A percentile compares a stretch with the other conserved stretches of the same genome.
These are phyloP conservation scores for Sternarchorhynchus goeldii DNA, from an alignment of 2,797 vertebrate species.

Conservation along the genomic window DNA sequence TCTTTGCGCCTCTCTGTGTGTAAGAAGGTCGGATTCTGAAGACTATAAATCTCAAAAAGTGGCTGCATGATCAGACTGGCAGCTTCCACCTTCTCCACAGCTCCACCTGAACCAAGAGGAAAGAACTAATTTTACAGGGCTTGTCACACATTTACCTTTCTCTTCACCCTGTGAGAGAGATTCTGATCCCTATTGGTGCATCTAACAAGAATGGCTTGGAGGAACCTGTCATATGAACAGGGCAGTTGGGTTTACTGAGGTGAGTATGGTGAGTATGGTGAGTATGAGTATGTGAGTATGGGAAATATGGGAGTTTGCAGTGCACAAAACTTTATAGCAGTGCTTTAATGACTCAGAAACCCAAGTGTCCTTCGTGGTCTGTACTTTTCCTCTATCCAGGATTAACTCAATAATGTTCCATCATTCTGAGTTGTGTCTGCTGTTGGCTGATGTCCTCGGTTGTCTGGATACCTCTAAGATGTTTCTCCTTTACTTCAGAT, in stretches of 20 bases:
- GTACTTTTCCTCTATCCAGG: slow-evolving; percentile 54
- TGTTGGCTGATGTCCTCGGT: slow-evolving; percentile 51
- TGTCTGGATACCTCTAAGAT: slow-evolving; percentile 46
- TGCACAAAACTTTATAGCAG: slow-evolving; percentile 32
- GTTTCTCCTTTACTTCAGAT: slow-evolving; percentile 40
- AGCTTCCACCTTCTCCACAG: slow-evolving; percentile 49
- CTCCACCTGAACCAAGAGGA: slow-evolving; percentile 24
- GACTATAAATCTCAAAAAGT: slow-evolving; percentile 59
- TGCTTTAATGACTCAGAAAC: slow-evolving; percentile 52
- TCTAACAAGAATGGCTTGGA: not conserved
- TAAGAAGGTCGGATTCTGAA: slow-evolving; percentile 31
- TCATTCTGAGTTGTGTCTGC: slow-evolving; percentile 36
- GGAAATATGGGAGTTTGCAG: too few species aligned
- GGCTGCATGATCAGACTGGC: slow-evolving; percentile 60
- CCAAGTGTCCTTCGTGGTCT: slow-evolving; percentile 53
- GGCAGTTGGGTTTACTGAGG: too few species aligned
- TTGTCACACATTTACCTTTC: slow-evolving; percentile 4
- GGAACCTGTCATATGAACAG: slow-evolving; percentile 8
- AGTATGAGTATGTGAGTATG: too few species aligned
- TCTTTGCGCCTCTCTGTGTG: slow-evolving; percentile 8
- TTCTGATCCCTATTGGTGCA: not conserved
- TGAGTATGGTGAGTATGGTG: too few species aligned
- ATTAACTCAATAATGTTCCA: slow-evolving; percentile 56
- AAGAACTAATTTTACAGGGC: slow-evolving; percentile 28
- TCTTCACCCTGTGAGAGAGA: not conserved